These are phyloP conservation scores for Corythornis madagascariensis DNA, from an alignment of 2,113 vertebrate genomes.

Conservation along the genomic window DNA sequence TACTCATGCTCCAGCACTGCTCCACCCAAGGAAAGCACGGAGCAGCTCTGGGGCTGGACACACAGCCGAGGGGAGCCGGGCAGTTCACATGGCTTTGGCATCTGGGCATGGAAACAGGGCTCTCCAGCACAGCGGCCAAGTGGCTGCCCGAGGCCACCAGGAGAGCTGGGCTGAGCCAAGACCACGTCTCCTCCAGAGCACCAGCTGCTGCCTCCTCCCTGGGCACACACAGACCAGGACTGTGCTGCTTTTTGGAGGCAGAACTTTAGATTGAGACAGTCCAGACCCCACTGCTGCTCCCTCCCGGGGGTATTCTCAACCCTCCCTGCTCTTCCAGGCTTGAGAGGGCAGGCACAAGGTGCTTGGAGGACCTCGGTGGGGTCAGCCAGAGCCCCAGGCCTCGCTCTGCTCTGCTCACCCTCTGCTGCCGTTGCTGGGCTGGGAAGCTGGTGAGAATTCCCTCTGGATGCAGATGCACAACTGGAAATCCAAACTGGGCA, in stretches of 20 bases:
- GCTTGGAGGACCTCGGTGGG: neutral
- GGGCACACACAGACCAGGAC: accelerated
- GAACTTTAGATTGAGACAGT: neutral
- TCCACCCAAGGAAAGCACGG: neutral
- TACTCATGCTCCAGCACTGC: neutral
- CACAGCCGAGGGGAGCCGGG: neutral
- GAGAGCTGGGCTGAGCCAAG: neutral
- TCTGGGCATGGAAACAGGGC: neutral
- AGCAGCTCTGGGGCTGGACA: neutral
- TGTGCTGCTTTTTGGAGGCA: neutral
- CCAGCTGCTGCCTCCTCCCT: neutral
- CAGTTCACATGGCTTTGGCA: neutral
- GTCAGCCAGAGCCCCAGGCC: neutral
- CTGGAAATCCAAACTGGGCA: neutral
- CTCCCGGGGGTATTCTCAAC: neutral
- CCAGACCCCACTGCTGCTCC: accelerated
- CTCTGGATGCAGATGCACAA: neutral
- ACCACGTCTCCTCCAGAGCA: neutral
- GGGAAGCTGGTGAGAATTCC: neutral
- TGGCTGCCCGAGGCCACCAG: neutral
- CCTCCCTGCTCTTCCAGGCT: neutral
- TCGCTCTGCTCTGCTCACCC: accelerated
- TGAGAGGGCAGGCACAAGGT: neutral
- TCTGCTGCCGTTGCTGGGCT: neutral
- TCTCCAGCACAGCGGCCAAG: neutral